Percentiles rank a stretch among this genome's conserved stretches.
Evolutionary conservation across 1,140 invertebrate species (phyloP).

Genomic region (Bombus sylvicola): DNA sequence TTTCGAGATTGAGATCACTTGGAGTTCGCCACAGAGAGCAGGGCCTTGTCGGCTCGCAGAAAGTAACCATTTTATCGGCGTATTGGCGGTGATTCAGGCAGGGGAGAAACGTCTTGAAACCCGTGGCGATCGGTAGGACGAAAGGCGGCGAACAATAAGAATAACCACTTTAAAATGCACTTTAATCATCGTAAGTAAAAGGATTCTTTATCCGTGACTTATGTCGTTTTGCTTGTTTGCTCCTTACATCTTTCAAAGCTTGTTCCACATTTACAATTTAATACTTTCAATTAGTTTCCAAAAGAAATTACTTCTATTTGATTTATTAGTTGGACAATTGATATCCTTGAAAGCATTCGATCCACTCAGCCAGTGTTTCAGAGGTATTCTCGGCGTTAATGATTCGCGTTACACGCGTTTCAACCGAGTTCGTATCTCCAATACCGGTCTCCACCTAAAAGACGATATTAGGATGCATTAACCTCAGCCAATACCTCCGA

Average conservation of each 20-base stretch:
- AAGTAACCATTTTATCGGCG: slow-evolving; percentile 68
- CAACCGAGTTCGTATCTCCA: not conserved
- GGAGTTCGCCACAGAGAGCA: slow-evolving; percentile 48
- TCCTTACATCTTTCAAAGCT: too few species aligned
- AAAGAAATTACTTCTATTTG: slow-evolving; percentile 10
- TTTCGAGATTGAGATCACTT: slow-evolving; percentile 57
- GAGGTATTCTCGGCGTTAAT: not conserved
- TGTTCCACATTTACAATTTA: not conserved
- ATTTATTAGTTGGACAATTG: not conserved
- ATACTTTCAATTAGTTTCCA: not conserved
- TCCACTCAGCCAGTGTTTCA: not conserved
- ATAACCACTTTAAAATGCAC: slow-evolving; percentile 64
- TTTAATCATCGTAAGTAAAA: slow-evolving; percentile 58
- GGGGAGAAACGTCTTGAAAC: slow-evolving; percentile 57
- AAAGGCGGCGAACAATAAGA: slow-evolving; percentile 2
- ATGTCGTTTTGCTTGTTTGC: not conserved
- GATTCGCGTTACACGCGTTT: not conserved
- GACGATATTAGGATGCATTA: slow-evolving; percentile 68
- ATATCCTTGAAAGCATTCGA: not conserved
- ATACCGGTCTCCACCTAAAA: slow-evolving; percentile 37
- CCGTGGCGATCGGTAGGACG: not conserved
- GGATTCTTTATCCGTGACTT: not conserved
- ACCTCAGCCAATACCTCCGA: slow-evolving; percentile 56
- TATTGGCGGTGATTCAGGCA: slow-evolving; percentile 67
- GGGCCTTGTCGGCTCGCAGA: slow-evolving; percentile 60